These are phyloP conservation scores for Phymorhynchus buccinoides DNA, from an alignment of 1,140 invertebrate genomes.

Conservation along the genomic window DNA sequence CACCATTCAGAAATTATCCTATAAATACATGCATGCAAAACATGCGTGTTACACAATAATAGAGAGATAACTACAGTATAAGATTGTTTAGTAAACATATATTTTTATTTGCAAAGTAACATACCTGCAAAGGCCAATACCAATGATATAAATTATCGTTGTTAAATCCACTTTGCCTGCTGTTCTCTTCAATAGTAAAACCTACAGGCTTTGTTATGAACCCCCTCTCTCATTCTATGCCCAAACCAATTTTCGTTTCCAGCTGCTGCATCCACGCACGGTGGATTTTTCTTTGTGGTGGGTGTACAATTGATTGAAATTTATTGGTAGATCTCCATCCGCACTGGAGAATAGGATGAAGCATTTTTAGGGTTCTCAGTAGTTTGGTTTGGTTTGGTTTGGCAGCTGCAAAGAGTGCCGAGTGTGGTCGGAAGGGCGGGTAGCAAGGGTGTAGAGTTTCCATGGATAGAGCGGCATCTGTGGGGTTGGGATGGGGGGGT, in stretches of 20 bases:
- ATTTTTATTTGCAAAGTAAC: too few relatives aligned
- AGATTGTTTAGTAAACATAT: too few relatives aligned
- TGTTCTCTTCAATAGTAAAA: too few relatives aligned
- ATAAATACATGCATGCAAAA: too few relatives aligned
- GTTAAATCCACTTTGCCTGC: too few relatives aligned
- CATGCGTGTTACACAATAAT: too few relatives aligned
- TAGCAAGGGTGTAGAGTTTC: not conserved
- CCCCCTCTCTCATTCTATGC: too few relatives aligned
- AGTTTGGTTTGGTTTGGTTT: not conserved
- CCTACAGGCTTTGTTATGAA: not conserved
- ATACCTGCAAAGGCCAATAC: too few relatives aligned
- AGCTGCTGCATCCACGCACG: not conserved
- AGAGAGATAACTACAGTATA: too few relatives aligned
- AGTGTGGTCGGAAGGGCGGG: not conserved
- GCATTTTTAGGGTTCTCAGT: too few relatives aligned
- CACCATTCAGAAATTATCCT: not conserved
- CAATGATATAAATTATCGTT: too few relatives aligned
- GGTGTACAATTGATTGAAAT: not conserved
- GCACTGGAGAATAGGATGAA: not conserved
- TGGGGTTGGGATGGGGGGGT: not conserved
- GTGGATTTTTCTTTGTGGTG: conserved; percentile 4
- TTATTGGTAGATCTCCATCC: not conserved
- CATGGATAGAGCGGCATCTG: not conserved
- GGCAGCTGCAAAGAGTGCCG: not conserved
- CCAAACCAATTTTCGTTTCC: not conserved